Evolutionary conservation across 1,140 invertebrate species (phyloP).

Genomic region (Aphaenogaster rudis): DNA sequence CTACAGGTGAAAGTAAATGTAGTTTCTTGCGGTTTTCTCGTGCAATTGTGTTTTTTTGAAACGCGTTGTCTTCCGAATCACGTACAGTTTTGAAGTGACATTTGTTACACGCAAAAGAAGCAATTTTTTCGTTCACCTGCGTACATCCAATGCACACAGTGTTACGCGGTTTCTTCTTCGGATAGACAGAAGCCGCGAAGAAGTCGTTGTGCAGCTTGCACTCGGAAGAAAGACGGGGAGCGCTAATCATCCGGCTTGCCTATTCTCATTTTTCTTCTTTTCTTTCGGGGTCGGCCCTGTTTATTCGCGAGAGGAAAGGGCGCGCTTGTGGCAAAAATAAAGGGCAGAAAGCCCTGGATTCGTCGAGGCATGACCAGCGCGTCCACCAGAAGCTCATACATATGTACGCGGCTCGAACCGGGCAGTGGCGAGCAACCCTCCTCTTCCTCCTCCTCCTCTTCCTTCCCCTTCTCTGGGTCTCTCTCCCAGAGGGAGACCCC

Average conservation of each 20-base stretch:
- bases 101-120: constrained; percentile 16
- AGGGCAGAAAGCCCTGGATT: constrained; percentile 74
- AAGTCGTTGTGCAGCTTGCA: constrained; percentile 62
- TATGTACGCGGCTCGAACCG: constrained; percentile 78
- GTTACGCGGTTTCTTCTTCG: background rate
- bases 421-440: constrained; percentile 58
- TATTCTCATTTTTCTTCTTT: constrained; percentile 6
- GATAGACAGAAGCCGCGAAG: constrained; percentile 21
- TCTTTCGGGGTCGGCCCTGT: constrained; percentile 55
- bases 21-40: constrained; percentile 28
- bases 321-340: constrained; percentile 68
- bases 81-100: constrained; percentile 32
- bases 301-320: constrained; percentile 62
- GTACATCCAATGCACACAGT: background rate
- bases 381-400: constrained; percentile 84
- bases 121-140: constrained; percentile 21
- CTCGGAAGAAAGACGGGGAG: constrained; percentile 52
- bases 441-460: constrained; percentile 25
- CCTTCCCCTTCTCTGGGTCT: background rate
- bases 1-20: constrained; percentile 41
- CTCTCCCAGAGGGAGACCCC: constrained; percentile 69
- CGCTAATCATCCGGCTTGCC: constrained; percentile 73
- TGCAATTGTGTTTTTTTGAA: constrained; percentile 29
- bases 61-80: constrained; percentile 10
- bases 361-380: constrained; percentile 81